Base-by-base conservation (phyloP, 2,888 invertebrate species). In the Athalia circularis region DNA sequence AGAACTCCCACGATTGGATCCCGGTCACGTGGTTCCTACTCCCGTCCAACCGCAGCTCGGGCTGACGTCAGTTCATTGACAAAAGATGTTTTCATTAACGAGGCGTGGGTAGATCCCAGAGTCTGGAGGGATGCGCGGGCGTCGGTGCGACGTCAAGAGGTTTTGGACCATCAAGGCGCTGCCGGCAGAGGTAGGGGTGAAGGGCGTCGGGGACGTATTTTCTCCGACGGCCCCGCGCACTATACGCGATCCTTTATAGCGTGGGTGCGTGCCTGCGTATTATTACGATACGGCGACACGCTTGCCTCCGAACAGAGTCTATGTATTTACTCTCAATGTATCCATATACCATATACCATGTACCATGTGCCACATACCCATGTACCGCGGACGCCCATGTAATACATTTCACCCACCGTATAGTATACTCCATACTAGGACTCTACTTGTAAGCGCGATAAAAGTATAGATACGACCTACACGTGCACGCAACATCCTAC, bases 1-100 rank as follows among this genome's bases (percentile, higher is more conserved):
- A 80, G 79, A 80, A 79, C 64, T 52, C 48, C 62, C 64, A 70
- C 81, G 65, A 91, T 91, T 91, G 90, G 91, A 54, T 68, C 57
- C 7, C 64, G 87, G 85, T 91, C 91, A 91, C 91, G 91, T 91
- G 91, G 87, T 85, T 64, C 77, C 54, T 61, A n/a, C 52, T 45
- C 59, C 45, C 67, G 81, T 85, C 91, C 92, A 92, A 91, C 87
- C 81, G 80, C 47, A 43, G 67, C 8, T 13, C 77, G 80, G 79
- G 67, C 88, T 89, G 91, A 92, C 92, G 92, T 92, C 92, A 92
- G 90, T 92, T 91, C 92, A 92, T 92, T 92, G 92, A 92, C 90
- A 88, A 89, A 90, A 89, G 89, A 88, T 88, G 88, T 88, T 88
- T 88, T 88, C 89, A 89, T 89, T 88, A 89, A 89, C 87, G 85